A percentile compares a stretch with the other conserved stretches of the same genome.
Evolutionary conservation across 2,113 vertebrate species (phyloP).

Genomic region (Etia nguti): DNA sequence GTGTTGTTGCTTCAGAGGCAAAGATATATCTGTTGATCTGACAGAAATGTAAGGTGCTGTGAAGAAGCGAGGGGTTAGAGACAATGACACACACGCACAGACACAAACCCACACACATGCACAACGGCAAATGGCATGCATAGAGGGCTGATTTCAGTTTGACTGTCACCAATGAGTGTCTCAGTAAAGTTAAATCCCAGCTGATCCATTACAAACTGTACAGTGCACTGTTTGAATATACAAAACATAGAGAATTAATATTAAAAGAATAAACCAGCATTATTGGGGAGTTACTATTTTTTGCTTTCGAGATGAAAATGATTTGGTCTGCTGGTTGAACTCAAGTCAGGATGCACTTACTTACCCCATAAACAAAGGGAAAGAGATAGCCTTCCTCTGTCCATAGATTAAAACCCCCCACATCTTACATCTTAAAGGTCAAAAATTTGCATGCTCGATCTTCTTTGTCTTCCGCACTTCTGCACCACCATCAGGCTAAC

Average conservation of each 20-base stretch:
- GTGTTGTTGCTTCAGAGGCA: conserved; percentile 16
- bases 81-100: background rate
- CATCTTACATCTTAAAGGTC: background rate
- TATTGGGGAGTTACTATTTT: background rate
- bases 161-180: background rate
- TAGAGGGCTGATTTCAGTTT: background rate
- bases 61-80: background rate
- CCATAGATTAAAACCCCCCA: background rate
- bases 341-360: background rate
- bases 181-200: background rate
- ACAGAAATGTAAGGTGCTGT: background rate
- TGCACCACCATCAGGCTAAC: background rate
- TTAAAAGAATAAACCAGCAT: background rate
- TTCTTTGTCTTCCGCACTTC: rapidly evolving
- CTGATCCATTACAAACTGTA: background rate
- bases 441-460: rapidly evolving
- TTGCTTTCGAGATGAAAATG: background rate
- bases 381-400: background rate
- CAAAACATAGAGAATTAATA: background rate
- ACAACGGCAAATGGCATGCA: background rate
- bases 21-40: conserved; percentile 44
- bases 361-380: background rate
- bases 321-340: background rate
- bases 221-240: background rate
- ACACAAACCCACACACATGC: background rate